Conservation (phyloP, 2,113 vertebrate species). For the Geothlypis trichas region DNA sequence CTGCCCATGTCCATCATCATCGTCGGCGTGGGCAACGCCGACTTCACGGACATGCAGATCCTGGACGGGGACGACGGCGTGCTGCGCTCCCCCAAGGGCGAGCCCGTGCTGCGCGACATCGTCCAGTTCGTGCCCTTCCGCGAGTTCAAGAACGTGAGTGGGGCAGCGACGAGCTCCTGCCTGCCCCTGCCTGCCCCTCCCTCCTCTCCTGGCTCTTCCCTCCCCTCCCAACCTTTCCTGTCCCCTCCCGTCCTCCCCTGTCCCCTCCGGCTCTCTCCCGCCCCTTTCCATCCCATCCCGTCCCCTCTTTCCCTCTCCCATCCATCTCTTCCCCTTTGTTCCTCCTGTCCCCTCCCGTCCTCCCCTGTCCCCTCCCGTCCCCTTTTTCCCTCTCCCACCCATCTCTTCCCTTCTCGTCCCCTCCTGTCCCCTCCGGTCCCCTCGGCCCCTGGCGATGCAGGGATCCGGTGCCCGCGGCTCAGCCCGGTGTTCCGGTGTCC, state of each 20-base stretch:
- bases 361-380: too few species aligned
- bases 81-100: conserved; percentile 87
- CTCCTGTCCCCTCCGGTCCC: background rate
- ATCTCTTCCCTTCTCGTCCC: too few species aligned
- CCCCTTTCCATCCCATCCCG: background rate
- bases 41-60: conserved; percentile 97
- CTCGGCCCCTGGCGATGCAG: background rate
- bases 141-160: conserved; percentile 93
- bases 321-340: background rate
- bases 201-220: background rate
- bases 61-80: conserved; percentile 89
- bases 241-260: background rate
- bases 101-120: conserved; percentile 89
- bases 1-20: conserved; percentile 95
- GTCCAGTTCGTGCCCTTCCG: conserved; percentile 96
- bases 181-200: background rate
- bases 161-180: rapidly evolving
- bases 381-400: too few species aligned
- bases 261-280: background rate
- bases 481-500: background rate
- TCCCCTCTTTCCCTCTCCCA: background rate
- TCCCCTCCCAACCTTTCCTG: too few species aligned
- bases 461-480: background rate
- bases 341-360: background rate
- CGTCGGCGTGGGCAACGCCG: conserved; percentile 92